These are phyloP conservation scores for Pseudeuparius sepicola DNA, from an alignment of 2,888 invertebrate genomes.

Conservation along the genomic window DNA sequence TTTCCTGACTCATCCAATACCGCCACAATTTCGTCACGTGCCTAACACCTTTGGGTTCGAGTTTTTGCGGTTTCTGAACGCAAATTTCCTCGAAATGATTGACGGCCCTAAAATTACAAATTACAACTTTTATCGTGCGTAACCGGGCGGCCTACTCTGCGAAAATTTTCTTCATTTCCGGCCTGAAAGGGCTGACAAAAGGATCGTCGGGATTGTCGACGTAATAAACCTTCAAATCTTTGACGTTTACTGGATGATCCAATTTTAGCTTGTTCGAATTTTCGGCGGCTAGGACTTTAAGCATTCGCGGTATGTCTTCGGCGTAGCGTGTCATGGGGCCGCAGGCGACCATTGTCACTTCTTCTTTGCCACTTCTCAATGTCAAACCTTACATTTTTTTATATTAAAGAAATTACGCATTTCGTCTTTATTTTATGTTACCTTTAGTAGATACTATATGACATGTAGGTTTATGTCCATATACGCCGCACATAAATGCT, in stretches of 20 bases:
- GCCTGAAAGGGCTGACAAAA: slow-evolving; percentile 58
- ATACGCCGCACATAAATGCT: slow-evolving; percentile 80
- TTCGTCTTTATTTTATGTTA: too few relatives aligned
- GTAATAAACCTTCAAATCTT: slow-evolving; percentile 63
- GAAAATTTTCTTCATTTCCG: slow-evolving; percentile 46
- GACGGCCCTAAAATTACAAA: slow-evolving; percentile 33
- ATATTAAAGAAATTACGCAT: too few relatives aligned
- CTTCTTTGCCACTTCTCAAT: slow-evolving; percentile 55
- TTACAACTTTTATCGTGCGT: too few relatives aligned
- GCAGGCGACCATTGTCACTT: slow-evolving; percentile 68
- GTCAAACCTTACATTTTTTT: slow-evolving; percentile 59
- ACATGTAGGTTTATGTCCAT: slow-evolving; percentile 69
- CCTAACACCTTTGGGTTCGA: slow-evolving; percentile 39
- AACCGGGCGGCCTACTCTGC: too few relatives aligned
- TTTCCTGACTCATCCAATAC: slow-evolving; percentile 65
- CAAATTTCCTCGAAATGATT: slow-evolving; percentile 37
- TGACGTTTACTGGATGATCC: slow-evolving; percentile 51
- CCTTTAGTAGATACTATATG: slow-evolving; percentile 40
- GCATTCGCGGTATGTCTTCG: slow-evolving; percentile 68
- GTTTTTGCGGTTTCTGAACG: slow-evolving; percentile 27
- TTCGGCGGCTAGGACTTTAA: slow-evolving; percentile 53
- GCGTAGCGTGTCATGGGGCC: slow-evolving; percentile 76
- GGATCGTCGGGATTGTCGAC: slow-evolving; percentile 66
- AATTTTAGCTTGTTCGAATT: slow-evolving; percentile 47
- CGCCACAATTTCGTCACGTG: slow-evolving; percentile 61